Conservation (phyloP, 2,113 vertebrate genomes). For the Acanthochromis polyacanthus region DNA sequence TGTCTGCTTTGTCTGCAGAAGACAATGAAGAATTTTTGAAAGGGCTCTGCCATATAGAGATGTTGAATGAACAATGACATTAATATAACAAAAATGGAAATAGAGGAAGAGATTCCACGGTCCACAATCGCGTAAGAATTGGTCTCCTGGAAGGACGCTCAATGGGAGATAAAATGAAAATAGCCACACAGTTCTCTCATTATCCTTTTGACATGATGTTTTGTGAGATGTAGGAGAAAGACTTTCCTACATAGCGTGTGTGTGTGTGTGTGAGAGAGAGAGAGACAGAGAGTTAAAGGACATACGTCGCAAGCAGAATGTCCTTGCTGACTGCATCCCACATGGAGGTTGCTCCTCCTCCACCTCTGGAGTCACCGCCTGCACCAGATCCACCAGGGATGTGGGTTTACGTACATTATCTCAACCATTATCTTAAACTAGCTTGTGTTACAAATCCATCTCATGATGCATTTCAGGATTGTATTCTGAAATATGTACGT, state of each 20-base stretch:
- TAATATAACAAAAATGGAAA: too few relatives aligned
- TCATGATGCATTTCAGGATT: constrained; percentile 85
- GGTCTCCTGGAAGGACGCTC: too few relatives aligned
- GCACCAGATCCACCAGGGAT: constrained; percentile 36
- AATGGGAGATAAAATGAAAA: too few relatives aligned
- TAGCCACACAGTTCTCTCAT: too few relatives aligned
- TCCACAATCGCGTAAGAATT: too few relatives aligned
- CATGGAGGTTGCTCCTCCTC: constrained; percentile 48
- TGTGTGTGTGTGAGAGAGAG: not conserved
- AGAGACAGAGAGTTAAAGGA: constrained; percentile 10
- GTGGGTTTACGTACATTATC: not conserved
- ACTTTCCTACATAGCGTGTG: not conserved
- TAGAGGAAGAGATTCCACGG: too few relatives aligned
- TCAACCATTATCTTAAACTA: constrained; percentile 32
- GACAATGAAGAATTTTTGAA: too few relatives aligned
- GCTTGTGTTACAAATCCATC: constrained; percentile 81
- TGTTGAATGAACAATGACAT: too few relatives aligned
- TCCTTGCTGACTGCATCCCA: constrained; percentile 33
- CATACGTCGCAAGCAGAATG: not conserved
- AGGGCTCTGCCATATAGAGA: too few relatives aligned
- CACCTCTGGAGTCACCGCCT: constrained; percentile 31
- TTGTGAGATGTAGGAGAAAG: too few relatives aligned
- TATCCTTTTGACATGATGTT: too few relatives aligned
- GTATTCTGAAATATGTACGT: constrained; percentile 71
- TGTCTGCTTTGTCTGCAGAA: too few relatives aligned